A percentile compares a stretch with the other conserved stretches of the same genome.
These are phyloP conservation scores for Oreamnos americanus DNA, from an alignment of 2,113 vertebrate genomes.

Conservation along the genomic window DNA sequence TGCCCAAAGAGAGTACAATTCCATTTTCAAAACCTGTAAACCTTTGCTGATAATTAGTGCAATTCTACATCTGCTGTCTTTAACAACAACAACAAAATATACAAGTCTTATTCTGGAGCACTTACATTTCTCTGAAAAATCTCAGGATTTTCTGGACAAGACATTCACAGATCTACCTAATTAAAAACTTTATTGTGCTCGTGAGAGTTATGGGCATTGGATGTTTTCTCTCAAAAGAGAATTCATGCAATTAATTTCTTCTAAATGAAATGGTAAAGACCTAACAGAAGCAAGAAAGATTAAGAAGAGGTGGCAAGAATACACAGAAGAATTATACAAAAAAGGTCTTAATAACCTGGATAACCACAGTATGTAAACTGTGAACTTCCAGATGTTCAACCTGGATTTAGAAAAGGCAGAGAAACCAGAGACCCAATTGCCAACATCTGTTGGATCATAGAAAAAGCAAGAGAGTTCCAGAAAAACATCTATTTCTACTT, in stretches of 20 bases:
- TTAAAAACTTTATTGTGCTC: not conserved
- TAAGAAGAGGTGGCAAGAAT: not conserved
- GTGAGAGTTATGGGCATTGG: not conserved
- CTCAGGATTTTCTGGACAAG: not conserved
- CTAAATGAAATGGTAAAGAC: not conserved
- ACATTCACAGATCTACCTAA: not conserved
- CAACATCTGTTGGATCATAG: not conserved
- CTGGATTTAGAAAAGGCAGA: not conserved
- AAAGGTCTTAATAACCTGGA: not conserved
- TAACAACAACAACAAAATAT: not conserved
- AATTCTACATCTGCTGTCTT: constrained; percentile 32
- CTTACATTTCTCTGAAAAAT: constrained; percentile 13
- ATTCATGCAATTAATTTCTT: not conserved
- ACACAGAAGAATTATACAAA: not conserved
- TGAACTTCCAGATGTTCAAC: not conserved
- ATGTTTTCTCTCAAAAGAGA: not conserved
- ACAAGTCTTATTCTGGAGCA: not conserved
- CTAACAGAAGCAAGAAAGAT: not conserved
- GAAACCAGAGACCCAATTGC: not conserved
- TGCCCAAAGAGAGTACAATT: constrained; percentile 47
- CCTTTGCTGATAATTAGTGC: constrained; percentile 46
- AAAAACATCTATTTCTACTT: not conserved
- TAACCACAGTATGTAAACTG: not conserved
- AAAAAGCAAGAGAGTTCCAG: not conserved
- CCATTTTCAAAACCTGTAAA: constrained; percentile 57